Conservation (phyloP, 2,888 invertebrate species). For the Drepanosiphum platanoidis region DNA sequence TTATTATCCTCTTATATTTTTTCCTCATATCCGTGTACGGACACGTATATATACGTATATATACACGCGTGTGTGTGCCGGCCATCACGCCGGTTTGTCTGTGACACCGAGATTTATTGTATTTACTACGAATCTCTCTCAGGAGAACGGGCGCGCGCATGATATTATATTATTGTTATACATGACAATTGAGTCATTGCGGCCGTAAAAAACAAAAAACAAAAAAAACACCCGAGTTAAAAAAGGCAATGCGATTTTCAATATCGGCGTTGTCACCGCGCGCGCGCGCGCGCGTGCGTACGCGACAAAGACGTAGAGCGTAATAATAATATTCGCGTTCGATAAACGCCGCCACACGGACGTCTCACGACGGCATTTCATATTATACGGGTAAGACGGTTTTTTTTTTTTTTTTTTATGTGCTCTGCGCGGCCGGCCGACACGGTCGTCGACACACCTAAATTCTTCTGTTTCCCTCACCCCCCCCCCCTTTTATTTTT, state of each 20-base stretch:
- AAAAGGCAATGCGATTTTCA: slow-evolving; percentile 27
- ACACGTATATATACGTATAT: too few species aligned
- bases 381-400: not conserved
- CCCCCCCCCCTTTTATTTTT: too few species aligned
- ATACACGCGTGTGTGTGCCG: too few species aligned
- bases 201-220: not conserved
- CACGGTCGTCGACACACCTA: slow-evolving; percentile 17
- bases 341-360: not conserved
- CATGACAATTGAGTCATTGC: slow-evolving; percentile 14
- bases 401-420: not conserved
- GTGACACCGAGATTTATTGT: not conserved
- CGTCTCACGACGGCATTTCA: not conserved
- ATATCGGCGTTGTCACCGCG: not conserved
- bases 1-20: not conserved
- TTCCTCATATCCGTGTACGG: not conserved
- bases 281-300: not conserved
- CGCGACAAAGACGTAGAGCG: too few species aligned
- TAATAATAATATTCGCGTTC: not conserved
- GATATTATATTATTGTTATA: not conserved
- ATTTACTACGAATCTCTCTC: slow-evolving; percentile 13
- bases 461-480: not conserved
- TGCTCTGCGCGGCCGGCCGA: too few species aligned
- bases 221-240: too few species aligned
- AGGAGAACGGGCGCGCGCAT: not conserved
- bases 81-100: too few species aligned